phyloP scores from a whole-genome alignment of 2,888 invertebrate genomes.

The Lamellibrachia columna region DNA sequence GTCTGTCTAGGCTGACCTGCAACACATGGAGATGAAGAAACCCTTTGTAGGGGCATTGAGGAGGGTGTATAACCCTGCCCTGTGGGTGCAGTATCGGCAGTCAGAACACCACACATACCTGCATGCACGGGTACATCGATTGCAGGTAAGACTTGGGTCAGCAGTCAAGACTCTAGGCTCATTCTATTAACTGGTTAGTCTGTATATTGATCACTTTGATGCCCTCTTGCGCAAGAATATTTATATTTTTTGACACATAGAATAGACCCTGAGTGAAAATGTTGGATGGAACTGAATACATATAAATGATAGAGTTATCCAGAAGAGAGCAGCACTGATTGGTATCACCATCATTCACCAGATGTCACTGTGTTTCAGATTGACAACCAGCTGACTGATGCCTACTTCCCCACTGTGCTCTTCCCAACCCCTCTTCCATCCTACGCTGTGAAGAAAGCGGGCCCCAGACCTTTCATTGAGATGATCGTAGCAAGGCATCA shows the following conservation, averaged over 20 bases:
- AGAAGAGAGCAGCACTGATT: neutral
- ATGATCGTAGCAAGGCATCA: constrained; percentile 59
- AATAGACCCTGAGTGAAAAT: too few relatives aligned
- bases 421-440: constrained; percentile 72
- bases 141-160: constrained; percentile 67
- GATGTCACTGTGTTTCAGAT: constrained; percentile 70
- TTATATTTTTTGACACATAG: too few relatives aligned
- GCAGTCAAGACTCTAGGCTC: too few relatives aligned
- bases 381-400: constrained; percentile 80
- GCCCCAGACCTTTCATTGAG: constrained; percentile 73
- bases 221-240: too few relatives aligned
- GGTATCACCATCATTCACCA: neutral
- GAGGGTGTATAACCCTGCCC: constrained; percentile 78
- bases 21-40: constrained; percentile 87
- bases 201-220: too few relatives aligned
- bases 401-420: constrained; percentile 76
- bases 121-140: constrained; percentile 75
- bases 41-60: constrained; percentile 84
- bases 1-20: constrained; percentile 76
- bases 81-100: constrained; percentile 79
- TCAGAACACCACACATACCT: constrained; percentile 76
- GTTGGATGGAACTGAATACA: neutral
- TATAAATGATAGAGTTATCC: neutral
- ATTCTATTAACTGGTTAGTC: too few relatives aligned
- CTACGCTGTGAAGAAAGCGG: constrained; percentile 67